Conservation (phyloP, 2,797 vertebrate species). For the Chaunax sp. region DNA sequence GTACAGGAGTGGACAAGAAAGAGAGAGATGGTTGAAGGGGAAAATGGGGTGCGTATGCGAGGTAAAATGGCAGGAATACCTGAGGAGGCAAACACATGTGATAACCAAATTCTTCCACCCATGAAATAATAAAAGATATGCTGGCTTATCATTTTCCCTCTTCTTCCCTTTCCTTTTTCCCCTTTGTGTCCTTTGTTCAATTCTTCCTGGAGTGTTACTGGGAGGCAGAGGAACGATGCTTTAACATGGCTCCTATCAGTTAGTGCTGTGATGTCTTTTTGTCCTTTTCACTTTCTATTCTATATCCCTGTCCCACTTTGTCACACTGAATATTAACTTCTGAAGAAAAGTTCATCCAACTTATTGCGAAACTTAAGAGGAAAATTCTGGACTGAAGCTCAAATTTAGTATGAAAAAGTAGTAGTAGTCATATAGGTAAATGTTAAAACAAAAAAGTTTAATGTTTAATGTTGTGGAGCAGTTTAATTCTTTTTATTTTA, state of each 20-base stretch:
- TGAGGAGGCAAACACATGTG: conserved; percentile 37
- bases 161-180: conserved; percentile 23
- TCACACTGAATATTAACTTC: conserved; percentile 63
- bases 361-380: conserved; percentile 54
- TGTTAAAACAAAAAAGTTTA: not conserved
- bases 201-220: conserved; percentile 55
- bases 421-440: conserved; percentile 19
- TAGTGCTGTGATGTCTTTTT: conserved; percentile 70
- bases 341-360: conserved; percentile 65
- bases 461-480: not conserved
- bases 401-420: conserved; percentile 15
- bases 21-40: not conserved
- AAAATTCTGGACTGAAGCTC: conserved; percentile 33
- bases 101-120: conserved; percentile 66
- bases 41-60: conserved; percentile 13
- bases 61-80: conserved; percentile 12
- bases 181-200: conserved; percentile 61
- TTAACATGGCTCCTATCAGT: conserved; percentile 71
- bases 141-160: conserved; percentile 67
- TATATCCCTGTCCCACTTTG: conserved; percentile 67
- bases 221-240: conserved; percentile 56
- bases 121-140: conserved; percentile 68
- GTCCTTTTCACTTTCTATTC: conserved; percentile 64
- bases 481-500: no score
- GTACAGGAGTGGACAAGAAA: conserved; percentile 35